Evolutionary conservation across 2,113 vertebrate genomes (phyloP).

Genomic region (Caranx ignobilis): DNA sequence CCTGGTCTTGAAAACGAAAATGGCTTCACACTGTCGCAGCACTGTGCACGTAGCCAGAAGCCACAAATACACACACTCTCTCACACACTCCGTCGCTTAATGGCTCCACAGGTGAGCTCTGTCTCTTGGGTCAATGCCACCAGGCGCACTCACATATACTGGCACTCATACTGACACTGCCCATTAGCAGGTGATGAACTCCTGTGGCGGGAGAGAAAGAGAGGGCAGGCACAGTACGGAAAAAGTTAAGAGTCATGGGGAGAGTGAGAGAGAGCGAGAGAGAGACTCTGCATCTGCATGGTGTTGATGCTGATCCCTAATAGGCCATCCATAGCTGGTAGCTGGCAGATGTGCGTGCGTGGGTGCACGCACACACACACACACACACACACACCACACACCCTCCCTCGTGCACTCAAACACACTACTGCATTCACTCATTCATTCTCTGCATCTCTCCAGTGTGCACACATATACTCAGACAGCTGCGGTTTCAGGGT

Average conservation of each 20-base stretch:
- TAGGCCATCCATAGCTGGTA: slow-evolving; percentile 18
- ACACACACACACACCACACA: background rate
- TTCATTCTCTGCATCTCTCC: slow-evolving; percentile 7
- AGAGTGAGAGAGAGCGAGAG: background rate
- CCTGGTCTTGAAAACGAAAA: background rate
- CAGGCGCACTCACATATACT: slow-evolving; percentile 8
- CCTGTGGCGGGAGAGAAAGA: slow-evolving; percentile 25
- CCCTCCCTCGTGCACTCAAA: background rate
- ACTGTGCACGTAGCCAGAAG: background rate
- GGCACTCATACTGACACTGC: slow-evolving; percentile 33
- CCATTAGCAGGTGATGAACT: slow-evolving; percentile 57
- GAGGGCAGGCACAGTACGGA: background rate
- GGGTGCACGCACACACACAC: slow-evolving; percentile 10
- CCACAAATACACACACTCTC: background rate
- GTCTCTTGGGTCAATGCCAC: slow-evolving; percentile 23
- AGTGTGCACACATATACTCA: slow-evolving; percentile 9
- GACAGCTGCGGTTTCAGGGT: slow-evolving; percentile 50
- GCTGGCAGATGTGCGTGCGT: slow-evolving; percentile 15
- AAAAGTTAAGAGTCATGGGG: slow-evolving; percentile 24
- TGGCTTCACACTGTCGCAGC: background rate
- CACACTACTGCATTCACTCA: background rate
- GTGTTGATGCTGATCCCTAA: slow-evolving; percentile 45
- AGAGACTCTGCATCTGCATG: background rate
- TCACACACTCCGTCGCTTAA: background rate
- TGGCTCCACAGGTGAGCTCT: slow-evolving; percentile 25